Evolutionary conservation across 2,113 vertebrate genomes (phyloP), one percentile per base, ranked within the genome.

Genomic region (Ctenomys sociabilis): DNA sequence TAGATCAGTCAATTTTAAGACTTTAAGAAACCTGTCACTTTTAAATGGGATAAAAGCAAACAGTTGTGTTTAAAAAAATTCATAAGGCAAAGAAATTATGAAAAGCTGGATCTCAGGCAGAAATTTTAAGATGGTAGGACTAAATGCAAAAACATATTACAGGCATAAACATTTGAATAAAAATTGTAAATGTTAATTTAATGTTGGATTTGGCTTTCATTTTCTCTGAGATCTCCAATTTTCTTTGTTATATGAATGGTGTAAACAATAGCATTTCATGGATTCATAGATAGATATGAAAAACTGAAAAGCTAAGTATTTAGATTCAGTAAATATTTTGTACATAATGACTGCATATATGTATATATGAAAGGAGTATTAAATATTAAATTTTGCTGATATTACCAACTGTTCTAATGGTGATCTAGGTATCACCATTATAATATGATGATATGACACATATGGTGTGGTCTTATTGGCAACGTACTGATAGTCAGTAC

Each of bases 1-100:
- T 68, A 61, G 61, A 85, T 85, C 92, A 96, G 88, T 90, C 26
- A 90, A 80, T 94, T 90, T 85, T 63, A 91, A 88, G 49, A 92
- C 2, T 43, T 93, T 73, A 19, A 85, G 59, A 95, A 52, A 92
- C 4, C 12, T 70, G 32, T 5, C 6, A 92, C 24, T 40, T 90
- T 70, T 93, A 85, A 30, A 91, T 28, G 22, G 10, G 86, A 91
- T 78, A 72, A 87, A 96, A 96, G 93, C 10, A 77, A 92, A 88
- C 17, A 68, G 70, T 35, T 70, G 0, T 19, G 57, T 52, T 78
- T 52, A 11, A 14, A 26, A 43, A 77, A 45, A 14, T 28, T 28
- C 12, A 43, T 14, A 40, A 73, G 4, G 24, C 14, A 52, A 61
- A 90, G 57, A 5, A 11, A 70, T 8, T 40, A 9, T 14, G 6